Conservation (phyloP, 2,113 vertebrate genomes). For the Eptesicus fuscus region DNA sequence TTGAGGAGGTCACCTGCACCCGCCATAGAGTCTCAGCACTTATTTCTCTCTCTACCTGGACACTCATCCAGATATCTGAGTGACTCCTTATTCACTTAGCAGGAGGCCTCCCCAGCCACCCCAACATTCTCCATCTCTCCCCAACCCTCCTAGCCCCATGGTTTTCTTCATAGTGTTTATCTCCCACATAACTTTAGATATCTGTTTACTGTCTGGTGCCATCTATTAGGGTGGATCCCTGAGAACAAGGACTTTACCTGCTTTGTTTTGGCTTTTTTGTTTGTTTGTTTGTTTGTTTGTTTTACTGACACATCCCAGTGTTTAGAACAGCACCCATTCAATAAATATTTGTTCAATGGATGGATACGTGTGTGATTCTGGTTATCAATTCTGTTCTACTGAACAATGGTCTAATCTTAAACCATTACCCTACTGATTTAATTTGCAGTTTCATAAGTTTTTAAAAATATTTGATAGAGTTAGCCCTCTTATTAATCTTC, state of each 20-base stretch:
- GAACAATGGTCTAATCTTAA: not conserved
- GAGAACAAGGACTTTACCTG: not conserved
- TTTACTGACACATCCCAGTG: not conserved
- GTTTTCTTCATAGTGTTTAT: not conserved
- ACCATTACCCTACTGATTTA: not conserved
- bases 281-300: not conserved
- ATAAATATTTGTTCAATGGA: not conserved
- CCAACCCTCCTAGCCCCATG: not conserved
- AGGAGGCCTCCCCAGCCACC: too few relatives aligned
- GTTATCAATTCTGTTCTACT: not conserved
- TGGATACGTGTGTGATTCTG: not conserved
- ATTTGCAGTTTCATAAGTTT: not conserved
- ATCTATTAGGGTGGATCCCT: not conserved
- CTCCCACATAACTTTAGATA: too few relatives aligned
- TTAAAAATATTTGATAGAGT: not conserved
- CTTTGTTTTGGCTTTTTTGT: not conserved
- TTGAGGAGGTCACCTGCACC: not conserved
- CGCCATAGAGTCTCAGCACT: not conserved
- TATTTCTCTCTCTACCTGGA: not conserved
- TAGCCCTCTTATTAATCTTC: not conserved
- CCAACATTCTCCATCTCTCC: not conserved
- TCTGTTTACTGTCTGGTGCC: not conserved
- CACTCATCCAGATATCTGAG: too few relatives aligned
- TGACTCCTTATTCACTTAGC: not conserved
- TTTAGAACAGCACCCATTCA: not conserved